Evolutionary conservation across 2,888 invertebrate species (phyloP).

Genomic region (Drosophila meridiana): DNA sequence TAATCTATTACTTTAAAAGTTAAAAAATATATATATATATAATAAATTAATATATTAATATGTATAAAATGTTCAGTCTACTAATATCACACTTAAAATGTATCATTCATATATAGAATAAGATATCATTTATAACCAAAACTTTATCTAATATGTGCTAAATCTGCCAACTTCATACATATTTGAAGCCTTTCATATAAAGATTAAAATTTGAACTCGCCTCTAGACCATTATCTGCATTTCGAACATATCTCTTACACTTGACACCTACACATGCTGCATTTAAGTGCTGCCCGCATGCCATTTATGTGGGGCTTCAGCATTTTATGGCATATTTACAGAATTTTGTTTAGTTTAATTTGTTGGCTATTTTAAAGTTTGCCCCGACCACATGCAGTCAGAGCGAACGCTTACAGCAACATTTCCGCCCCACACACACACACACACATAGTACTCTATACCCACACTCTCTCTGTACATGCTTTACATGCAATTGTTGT

Average conservation of each 20-base stretch:
- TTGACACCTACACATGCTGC: neutral
- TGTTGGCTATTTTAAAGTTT: constrained; percentile 45
- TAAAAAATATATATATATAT: no score
- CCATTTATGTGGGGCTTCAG: neutral
- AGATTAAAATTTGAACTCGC: neutral
- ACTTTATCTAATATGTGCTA: no score
- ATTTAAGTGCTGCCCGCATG: neutral
- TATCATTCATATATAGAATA: no score
- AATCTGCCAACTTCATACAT: no score
- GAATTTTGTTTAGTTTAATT: constrained; percentile 31
- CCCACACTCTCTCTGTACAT: neutral
- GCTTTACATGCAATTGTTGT: constrained; percentile 13
- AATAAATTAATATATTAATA: no score
- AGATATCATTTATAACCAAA: no score
- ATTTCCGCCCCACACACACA: neutral
- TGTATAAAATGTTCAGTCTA: no score
- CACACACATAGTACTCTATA: neutral
- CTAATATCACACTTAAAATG: no score
- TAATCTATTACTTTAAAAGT: no score
- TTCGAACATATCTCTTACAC: neutral
- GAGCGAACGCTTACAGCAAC: constrained; percentile 21
- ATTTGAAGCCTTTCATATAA: neutral
- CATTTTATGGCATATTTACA: neutral
- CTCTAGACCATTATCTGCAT: neutral
- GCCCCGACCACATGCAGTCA: constrained; percentile 25